Evolutionary conservation across 2,797 vertebrate species (phyloP), one percentile per base, ranked within the genome.

Genomic region (Mallotus villosus): DNA sequence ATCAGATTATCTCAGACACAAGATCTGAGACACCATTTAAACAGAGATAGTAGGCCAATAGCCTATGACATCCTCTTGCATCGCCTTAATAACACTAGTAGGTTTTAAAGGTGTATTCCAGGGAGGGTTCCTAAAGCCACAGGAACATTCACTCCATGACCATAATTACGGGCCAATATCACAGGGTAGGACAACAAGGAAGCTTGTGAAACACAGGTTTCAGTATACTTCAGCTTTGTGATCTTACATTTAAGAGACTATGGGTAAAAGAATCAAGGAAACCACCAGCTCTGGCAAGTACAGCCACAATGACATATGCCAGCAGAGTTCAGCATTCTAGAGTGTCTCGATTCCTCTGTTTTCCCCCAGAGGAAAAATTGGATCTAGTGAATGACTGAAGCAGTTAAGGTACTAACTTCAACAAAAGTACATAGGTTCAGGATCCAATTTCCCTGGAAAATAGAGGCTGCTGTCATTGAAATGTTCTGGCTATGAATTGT

Each of bases 281-380:
- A 21, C 19, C 19, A 29, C 25, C 49, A 27, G 34, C n/a, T 53
- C 51, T 37, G 63, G 67, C n/a, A 19, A 51, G 29, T 22, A 24
- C 58, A 55, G 68, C 63, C 67, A 61, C 69, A 67, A 22, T 11
- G 62, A 70, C 62, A 60, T 57, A 37, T 8, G 6, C 64, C 16
- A 51, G 17, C 9, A 66, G 59, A 22, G 55, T 65, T 51, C 41
- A 63, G 22, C 25, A 19, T 57, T 24, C 22, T 14, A 5, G 4
- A 22, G 32, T 17, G 66, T 74, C 59, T 57, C 21, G 46, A 58
- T 58, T 68, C 63, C 57, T 58, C 46, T 63, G 32, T n/a, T 21
- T 34, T 59, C 4, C 4, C 24, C 19, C 19, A n/a, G 19, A 55
- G 19, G 17, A 55, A n/a, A n/a, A 55, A 19, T 19, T 55, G 51